These are phyloP conservation scores for Trissolcus japonicus DNA, from an alignment of 2,888 invertebrate species.

Conservation along the genomic window DNA sequence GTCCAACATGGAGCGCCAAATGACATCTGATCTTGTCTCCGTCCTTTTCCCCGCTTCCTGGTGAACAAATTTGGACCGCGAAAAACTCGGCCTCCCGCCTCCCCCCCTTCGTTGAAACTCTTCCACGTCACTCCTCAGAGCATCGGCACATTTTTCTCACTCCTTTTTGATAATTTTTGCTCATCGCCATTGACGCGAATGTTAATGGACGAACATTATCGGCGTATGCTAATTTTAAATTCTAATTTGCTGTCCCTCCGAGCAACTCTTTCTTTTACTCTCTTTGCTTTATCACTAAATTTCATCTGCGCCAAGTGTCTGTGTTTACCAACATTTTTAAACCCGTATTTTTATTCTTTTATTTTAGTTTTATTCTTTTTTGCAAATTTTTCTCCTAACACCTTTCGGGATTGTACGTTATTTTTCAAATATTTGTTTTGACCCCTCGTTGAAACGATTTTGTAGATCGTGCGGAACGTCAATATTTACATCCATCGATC, in stretches of 20 bases:
- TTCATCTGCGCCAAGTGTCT: not conserved
- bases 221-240: conserved; percentile 31
- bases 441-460: not conserved
- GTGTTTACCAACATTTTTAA: not conserved
- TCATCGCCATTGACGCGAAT: conserved; percentile 12
- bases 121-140: not conserved
- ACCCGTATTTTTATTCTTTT: not conserved
- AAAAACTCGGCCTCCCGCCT: not conserved
- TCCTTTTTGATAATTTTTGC: conserved; percentile 16
- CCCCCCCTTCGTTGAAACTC: not conserved
- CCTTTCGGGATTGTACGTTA: too few relatives aligned
- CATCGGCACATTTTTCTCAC: not conserved
- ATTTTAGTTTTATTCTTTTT: not conserved
- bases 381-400: not conserved
- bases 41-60: conserved; percentile 5
- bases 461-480: conserved; percentile 6
- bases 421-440: not conserved
- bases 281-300: not conserved
- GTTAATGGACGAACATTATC: conserved; percentile 29
- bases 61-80: conserved; percentile 9
- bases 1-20: not conserved
- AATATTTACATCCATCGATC: conserved; percentile 27
- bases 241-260: conserved; percentile 9
- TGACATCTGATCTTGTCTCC: conserved; percentile 5
- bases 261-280: not conserved